Evolutionary conservation across 1,140 invertebrate species (phyloP).

Genomic region (Lepidurus packardi): DNA sequence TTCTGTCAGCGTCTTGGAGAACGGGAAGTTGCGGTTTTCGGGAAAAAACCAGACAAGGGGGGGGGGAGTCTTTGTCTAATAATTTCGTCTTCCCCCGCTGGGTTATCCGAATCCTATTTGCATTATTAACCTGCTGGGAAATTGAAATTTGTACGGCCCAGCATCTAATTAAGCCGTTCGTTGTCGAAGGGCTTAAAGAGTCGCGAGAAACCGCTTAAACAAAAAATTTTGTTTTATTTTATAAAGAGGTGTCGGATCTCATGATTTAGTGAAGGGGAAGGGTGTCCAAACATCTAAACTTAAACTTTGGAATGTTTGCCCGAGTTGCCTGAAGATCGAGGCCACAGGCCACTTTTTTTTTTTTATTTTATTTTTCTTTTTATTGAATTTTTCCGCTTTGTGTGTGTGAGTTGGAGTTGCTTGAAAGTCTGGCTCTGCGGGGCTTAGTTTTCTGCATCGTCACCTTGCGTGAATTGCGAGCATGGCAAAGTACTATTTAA

Average conservation of each 20-base stretch:
- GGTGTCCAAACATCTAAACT: not conserved
- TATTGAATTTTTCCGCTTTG: not conserved
- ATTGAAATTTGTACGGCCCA: not conserved
- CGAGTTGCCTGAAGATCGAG: not conserved
- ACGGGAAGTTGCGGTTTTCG: slow-evolving; percentile 13
- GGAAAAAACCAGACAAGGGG: not conserved
- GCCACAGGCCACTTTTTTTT: not conserved
- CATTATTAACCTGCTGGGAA: not conserved
- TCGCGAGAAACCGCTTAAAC: too few species aligned
- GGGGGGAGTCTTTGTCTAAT: not conserved
- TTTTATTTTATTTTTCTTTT: not conserved
- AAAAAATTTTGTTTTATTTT: not conserved
- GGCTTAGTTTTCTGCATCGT: not conserved
- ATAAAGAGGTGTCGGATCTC: not conserved
- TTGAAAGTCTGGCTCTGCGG: not conserved
- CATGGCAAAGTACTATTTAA: not conserved
- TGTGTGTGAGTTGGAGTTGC: not conserved
- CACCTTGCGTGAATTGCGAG: slow-evolving; percentile 4
- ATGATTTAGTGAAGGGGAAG: not conserved
- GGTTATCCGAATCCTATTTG: not conserved
- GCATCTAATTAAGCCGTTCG: too few species aligned
- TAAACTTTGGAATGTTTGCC: not conserved
- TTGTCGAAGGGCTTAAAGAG: too few species aligned
- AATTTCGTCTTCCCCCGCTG: not conserved
- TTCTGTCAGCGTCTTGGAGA: not conserved